phyloP scores from a whole-genome alignment of 2,888 invertebrate species.

The Ormyrus pomaceus region DNA sequence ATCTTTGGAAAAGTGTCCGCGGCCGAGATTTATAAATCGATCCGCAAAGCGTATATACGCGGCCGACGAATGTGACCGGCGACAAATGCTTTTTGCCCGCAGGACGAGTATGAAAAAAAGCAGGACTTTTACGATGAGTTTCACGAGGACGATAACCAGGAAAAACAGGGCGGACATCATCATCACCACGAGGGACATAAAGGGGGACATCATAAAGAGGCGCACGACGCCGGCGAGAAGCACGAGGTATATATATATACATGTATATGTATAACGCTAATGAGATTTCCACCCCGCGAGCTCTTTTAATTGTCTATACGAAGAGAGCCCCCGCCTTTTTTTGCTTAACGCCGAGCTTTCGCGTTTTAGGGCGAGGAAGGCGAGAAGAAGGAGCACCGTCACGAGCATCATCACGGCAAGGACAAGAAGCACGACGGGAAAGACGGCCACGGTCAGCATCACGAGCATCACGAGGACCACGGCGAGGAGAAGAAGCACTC shows the following conservation, averaged over 20 bases:
- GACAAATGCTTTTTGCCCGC: neutral
- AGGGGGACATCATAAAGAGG: constrained; percentile 78
- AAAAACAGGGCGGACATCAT: constrained; percentile 81
- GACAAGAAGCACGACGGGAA: constrained; percentile 79
- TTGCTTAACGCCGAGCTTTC: neutral
- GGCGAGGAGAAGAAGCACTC: constrained; percentile 75
- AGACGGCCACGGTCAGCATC: constrained; percentile 78
- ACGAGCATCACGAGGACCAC: constrained; percentile 76
- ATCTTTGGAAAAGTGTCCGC: neutral
- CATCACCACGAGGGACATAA: constrained; percentile 77
- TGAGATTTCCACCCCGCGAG: too few relatives aligned
- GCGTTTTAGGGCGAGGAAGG: constrained; percentile 76
- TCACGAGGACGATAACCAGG: constrained; percentile 82
- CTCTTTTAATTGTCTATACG: too few relatives aligned
- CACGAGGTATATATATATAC: constrained; percentile 62
- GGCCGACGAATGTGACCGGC: too few relatives aligned
- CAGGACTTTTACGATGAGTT: constrained; percentile 87
- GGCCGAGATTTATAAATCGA: too few relatives aligned
- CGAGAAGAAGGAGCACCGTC: constrained; percentile 77
- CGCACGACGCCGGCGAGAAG: constrained; percentile 73
- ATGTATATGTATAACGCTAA: too few relatives aligned
- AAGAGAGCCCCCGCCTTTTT: too few relatives aligned
- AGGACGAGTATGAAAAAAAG: constrained; percentile 86
- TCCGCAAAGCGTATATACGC: too few relatives aligned
- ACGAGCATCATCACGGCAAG: constrained; percentile 77